phyloP scores from a whole-genome alignment of 2,797 vertebrate species.

The Leptoclinus maculatus region DNA sequence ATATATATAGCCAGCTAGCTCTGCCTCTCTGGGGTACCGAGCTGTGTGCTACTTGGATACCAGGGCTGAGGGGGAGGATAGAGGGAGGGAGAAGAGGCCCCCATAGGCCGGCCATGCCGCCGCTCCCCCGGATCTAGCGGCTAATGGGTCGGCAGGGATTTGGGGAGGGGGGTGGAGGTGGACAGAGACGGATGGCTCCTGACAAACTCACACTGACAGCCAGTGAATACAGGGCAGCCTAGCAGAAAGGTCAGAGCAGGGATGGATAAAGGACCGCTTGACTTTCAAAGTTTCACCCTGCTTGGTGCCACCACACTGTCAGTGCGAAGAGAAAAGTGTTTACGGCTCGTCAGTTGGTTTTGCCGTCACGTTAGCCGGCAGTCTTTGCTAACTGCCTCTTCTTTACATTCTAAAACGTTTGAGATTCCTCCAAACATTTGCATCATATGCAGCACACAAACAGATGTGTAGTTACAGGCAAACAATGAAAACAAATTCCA shows the following conservation, averaged over 20 bases:
- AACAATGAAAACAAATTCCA: constrained; percentile 27
- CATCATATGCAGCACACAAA: background rate
- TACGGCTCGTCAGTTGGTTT: constrained; percentile 62
- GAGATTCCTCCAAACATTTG: constrained; percentile 23
- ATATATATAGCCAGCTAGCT: constrained; percentile 61
- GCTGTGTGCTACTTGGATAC: constrained; percentile 72
- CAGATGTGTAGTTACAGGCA: background rate
- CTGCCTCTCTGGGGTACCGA: constrained; percentile 75
- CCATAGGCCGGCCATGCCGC: constrained; percentile 70
- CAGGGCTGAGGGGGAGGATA: constrained; percentile 46
- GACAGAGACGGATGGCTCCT: constrained; percentile 85
- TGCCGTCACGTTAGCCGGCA: constrained; percentile 46
- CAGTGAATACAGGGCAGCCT: constrained; percentile 86
- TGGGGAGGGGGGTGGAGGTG: constrained; percentile 79
- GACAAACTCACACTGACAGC: constrained; percentile 84
- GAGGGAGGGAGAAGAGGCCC: constrained; percentile 58
- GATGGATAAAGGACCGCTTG: constrained; percentile 84
- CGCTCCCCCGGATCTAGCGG: constrained; percentile 78
- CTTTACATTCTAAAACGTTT: constrained; percentile 10
- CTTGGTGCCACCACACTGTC: constrained; percentile 72
- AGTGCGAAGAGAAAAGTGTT: constrained; percentile 61
- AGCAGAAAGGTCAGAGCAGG: constrained; percentile 85
- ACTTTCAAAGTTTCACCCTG: constrained; percentile 84
- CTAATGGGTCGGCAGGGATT: constrained; percentile 86
- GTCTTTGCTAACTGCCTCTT: constrained; percentile 14